Evolutionary conservation across 1,140 invertebrate genomes (phyloP).

Genomic region (Marisa cornuarietis): DNA sequence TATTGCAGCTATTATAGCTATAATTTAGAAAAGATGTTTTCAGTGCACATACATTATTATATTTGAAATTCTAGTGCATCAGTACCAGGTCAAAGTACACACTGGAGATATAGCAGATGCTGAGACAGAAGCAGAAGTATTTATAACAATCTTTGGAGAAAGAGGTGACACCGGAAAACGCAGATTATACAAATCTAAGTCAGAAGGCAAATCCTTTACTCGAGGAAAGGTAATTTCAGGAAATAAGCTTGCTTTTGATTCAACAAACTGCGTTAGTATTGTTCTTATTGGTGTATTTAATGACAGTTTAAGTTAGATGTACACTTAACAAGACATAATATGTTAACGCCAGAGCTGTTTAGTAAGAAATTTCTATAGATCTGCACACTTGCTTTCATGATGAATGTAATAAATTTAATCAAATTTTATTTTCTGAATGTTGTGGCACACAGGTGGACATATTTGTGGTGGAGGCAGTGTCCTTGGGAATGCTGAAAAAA

Average conservation of each 20-base stretch:
- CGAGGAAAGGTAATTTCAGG: conserved; percentile 47
- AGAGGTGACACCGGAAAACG: conserved; percentile 57
- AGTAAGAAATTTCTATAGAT: too few species aligned
- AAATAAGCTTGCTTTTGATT: too few species aligned
- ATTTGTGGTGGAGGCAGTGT: conserved; percentile 62
- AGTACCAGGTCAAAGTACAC: conserved; percentile 55
- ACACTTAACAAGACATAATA: not conserved
- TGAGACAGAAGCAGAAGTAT: conserved; percentile 59
- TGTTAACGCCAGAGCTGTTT: too few species aligned
- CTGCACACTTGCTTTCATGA: not conserved
- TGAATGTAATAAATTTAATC: not conserved
- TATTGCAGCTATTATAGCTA: not conserved
- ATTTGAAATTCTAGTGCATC: conserved; percentile 45
- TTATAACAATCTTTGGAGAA: conserved; percentile 53
- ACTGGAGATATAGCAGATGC: conserved; percentile 54
- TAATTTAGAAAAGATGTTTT: not conserved
- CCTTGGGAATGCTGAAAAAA: conserved; percentile 50
- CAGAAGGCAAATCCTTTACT: conserved; percentile 41
- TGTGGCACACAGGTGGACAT: conserved; percentile 50
- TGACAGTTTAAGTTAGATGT: not conserved
- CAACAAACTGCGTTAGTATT: not conserved
- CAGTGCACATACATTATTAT: not conserved
- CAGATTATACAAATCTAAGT: conserved; percentile 43
- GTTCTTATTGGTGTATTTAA: not conserved
- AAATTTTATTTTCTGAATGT: not conserved